A percentile compares a stretch with the other conserved stretches of the same genome.
Conservation (phyloP, 2,797 vertebrate genomes). For the Poecile montanus region DNA sequence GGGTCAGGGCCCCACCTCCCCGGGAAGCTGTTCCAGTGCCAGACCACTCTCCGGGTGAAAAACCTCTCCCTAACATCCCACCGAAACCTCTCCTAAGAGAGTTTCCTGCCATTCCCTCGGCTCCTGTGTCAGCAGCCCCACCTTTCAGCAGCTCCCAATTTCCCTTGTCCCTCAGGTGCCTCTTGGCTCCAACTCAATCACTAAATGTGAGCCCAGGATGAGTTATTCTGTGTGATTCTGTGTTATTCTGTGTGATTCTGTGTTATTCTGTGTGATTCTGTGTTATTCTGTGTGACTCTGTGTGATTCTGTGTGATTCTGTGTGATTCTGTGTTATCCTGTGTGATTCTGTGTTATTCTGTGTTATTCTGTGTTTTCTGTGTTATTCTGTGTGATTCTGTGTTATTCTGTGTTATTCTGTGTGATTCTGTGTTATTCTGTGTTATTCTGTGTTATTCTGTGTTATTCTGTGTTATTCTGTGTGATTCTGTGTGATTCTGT, state of each 20-base stretch:
- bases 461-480: neutral
- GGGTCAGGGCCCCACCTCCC: neutral
- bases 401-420: neutral
- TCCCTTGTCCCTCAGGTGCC: neutral
- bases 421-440: neutral
- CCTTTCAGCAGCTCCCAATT: neutral
- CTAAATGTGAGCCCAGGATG: accelerated
- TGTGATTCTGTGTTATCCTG: neutral
- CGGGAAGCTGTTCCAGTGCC: neutral
- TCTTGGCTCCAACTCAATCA: neutral
- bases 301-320: neutral
- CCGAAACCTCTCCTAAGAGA: neutral
- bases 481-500: neutral
- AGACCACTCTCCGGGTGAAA: neutral
- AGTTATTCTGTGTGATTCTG: neutral
- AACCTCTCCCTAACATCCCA: neutral
- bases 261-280: neutral
- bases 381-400: neutral
- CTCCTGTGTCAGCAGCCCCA: neutral
- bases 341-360: neutral
- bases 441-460: neutral
- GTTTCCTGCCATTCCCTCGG: neutral
- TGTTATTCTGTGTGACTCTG: neutral
- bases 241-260: neutral
- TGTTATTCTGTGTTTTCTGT: neutral